Evolutionary conservation across 2,113 vertebrate genomes (phyloP).

Genomic region (Cyphomyrus plagiostoma): DNA sequence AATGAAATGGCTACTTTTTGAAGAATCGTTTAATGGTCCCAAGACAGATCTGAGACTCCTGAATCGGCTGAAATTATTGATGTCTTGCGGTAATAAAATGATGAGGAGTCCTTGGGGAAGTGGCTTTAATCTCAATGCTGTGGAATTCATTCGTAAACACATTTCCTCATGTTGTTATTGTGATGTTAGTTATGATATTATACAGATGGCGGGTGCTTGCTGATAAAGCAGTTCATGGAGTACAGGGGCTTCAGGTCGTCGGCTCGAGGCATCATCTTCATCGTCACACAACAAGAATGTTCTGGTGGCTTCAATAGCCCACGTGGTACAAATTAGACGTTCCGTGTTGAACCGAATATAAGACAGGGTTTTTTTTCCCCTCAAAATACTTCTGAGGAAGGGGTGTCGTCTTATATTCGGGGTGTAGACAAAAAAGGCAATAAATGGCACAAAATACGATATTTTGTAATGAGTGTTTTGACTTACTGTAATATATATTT

Average conservation of each 20-base stretch:
- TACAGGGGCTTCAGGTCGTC: neutral
- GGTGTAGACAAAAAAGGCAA: too few relatives aligned
- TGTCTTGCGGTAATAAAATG: neutral
- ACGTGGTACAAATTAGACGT: neutral
- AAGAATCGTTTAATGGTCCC: neutral
- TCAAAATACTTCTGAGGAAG: too few relatives aligned
- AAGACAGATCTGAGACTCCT: neutral
- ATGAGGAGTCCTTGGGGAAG: neutral
- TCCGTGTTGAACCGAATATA: too few relatives aligned
- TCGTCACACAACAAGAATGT: neutral
- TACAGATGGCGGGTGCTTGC: neutral
- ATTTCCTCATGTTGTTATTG: neutral
- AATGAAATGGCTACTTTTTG: neutral
- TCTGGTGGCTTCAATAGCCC: neutral
- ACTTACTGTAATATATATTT: too few relatives aligned
- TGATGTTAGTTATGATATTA: constrained; percentile 11
- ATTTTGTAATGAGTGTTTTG: too few relatives aligned
- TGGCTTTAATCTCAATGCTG: neutral
- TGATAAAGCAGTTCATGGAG: neutral
- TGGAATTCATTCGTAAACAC: neutral
- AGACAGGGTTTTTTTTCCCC: too few relatives aligned
- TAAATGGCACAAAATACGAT: too few relatives aligned
- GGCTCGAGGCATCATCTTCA: neutral
- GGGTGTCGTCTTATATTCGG: too few relatives aligned
- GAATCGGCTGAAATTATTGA: neutral